A percentile compares a stretch with the other conserved stretches of the same genome.
These are phyloP conservation scores for Drosophila trapezifrons DNA, from an alignment of 1,140 invertebrate species.

Conservation along the genomic window DNA sequence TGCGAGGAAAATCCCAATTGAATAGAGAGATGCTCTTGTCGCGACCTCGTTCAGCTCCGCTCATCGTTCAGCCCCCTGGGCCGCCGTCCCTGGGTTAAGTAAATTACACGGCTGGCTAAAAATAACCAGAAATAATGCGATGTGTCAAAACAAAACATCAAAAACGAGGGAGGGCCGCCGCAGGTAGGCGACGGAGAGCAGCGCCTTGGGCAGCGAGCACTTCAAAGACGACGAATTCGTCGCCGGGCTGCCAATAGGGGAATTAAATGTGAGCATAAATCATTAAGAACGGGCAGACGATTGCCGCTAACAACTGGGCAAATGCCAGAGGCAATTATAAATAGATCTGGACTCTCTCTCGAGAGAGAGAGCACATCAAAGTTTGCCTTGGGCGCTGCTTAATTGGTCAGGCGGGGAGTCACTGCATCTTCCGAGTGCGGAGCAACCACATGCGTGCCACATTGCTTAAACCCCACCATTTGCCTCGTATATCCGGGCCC, in stretches of 20 bases:
- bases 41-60: conserved; percentile 1
- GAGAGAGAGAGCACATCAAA: conserved; percentile 36
- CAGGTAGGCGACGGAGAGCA: conserved; percentile 18
- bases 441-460: conserved; percentile 10
- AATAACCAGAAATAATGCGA: conserved; percentile 76
- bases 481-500: conserved; percentile 20
- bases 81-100: conserved; percentile 46
- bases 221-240: conserved; percentile 64
- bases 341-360: conserved; percentile 46
- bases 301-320: conserved; percentile 58
- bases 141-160: conserved; percentile 81
- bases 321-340: conserved; percentile 68
- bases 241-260: conserved; percentile 72
- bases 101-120: conserved; percentile 64
- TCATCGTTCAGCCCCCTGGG: background rate
- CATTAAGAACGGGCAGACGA: conserved; percentile 66
- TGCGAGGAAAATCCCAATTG: conserved; percentile 67
- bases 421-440: conserved; percentile 23
- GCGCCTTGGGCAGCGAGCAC: conserved; percentile 29
- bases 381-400: conserved; percentile 11
- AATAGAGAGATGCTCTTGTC: conserved; percentile 16
- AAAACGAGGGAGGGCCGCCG: conserved; percentile 45
- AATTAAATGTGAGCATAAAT: conserved; percentile 76
- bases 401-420: conserved; percentile 35
- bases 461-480: conserved; percentile 14